Percentiles rank a stretch among this genome's conserved stretches.
Evolutionary conservation across 2,113 vertebrate species (phyloP).

Genomic region (Sphaerodactylus townsendi): DNA sequence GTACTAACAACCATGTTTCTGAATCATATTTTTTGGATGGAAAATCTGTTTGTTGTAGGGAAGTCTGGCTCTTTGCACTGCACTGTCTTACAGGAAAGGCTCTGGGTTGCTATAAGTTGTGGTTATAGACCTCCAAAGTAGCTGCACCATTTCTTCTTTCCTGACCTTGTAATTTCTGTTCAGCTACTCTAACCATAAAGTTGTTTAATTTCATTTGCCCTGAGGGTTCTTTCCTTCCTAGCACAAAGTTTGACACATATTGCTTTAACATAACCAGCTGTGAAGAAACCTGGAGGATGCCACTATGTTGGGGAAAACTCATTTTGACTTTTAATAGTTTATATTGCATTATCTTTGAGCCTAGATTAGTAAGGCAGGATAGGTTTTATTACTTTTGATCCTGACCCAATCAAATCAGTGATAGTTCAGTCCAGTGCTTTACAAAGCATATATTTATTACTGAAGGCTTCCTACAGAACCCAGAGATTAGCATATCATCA

Average conservation of each 20-base stretch:
- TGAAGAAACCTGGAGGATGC: conserved; percentile 49
- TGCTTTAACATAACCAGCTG: conserved; percentile 40
- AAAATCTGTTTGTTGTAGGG: conserved; percentile 14
- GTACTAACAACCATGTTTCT: conserved; percentile 5
- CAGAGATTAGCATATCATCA: neutral
- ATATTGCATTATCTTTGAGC: conserved; percentile 46
- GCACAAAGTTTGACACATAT: conserved; percentile 62
- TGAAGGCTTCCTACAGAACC: neutral
- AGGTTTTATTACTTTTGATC: conserved; percentile 13
- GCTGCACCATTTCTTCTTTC: conserved; percentile 46
- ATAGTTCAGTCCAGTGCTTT: conserved; percentile 18
- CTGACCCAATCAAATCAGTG: conserved; percentile 35
- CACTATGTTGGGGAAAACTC: conserved; percentile 36
- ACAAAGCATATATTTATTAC: neutral
- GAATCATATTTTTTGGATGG: conserved; percentile 25
- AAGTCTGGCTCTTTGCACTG: neutral
- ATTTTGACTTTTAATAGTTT: conserved; percentile 55
- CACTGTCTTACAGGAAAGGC: neutral
- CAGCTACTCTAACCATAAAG: conserved; percentile 49
- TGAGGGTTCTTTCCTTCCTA: conserved; percentile 52
- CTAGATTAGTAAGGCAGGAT: conserved; percentile 24
- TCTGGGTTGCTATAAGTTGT: conserved; percentile 5
- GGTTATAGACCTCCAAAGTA: conserved; percentile 38
- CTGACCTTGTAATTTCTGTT: conserved; percentile 55
- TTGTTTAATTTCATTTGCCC: conserved; percentile 60